Evolutionary conservation across 2,797 vertebrate genomes (phyloP).

Genomic region (Lepus townsendii): DNA sequence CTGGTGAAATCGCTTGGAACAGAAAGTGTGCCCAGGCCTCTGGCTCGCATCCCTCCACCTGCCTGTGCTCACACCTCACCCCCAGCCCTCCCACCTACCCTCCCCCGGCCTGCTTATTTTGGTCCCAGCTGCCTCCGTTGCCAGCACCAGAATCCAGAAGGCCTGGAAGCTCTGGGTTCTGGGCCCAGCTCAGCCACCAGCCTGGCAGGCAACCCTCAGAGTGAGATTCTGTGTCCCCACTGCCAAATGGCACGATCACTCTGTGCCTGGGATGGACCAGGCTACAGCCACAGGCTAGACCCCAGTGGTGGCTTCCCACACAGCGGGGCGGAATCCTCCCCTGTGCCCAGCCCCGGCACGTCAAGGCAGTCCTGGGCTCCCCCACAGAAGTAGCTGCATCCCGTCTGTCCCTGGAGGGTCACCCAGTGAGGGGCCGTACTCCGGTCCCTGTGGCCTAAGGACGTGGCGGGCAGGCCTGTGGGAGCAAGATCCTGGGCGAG

Average conservation of each 20-base stretch:
- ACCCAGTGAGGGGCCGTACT: background rate
- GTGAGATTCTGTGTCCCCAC: background rate
- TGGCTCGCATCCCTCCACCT: constrained; percentile 77
- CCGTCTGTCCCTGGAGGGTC: background rate
- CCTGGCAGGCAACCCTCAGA: background rate
- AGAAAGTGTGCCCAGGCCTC: constrained; percentile 69
- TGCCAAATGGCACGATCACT: background rate
- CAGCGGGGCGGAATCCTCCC: background rate
- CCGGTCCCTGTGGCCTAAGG: background rate
- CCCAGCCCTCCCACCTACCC: constrained; percentile 63
- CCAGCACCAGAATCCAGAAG: constrained; percentile 72
- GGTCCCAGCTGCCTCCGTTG: constrained; percentile 63
- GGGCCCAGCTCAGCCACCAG: constrained; percentile 54
- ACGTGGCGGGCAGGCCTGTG: background rate
- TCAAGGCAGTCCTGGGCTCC: background rate
- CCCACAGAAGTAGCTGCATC: background rate
- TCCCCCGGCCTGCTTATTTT: constrained; percentile 78
- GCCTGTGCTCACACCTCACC: constrained; percentile 72
- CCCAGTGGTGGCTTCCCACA: background rate
- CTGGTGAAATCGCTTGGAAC: constrained; percentile 62
- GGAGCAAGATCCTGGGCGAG: background rate
- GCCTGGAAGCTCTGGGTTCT: constrained; percentile 64
- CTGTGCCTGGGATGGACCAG: background rate
- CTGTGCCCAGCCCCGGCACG: background rate
- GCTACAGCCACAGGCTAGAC: background rate